Evolutionary conservation across 1,140 invertebrate species (phyloP).

Genomic region (Mercenaria mercenaria): DNA sequence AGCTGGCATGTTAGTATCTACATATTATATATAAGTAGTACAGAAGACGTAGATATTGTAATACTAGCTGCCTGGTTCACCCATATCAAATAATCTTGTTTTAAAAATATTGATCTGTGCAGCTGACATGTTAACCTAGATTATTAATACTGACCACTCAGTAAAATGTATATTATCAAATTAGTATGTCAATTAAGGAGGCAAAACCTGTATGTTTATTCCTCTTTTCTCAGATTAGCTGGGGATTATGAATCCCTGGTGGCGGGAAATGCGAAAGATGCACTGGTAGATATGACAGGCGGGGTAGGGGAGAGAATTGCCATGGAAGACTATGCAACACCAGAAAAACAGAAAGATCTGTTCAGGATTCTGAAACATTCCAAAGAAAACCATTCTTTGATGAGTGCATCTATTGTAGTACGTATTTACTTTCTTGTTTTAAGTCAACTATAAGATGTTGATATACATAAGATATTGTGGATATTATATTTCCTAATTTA

Average conservation of each 20-base stretch:
- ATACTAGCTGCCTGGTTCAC: too few species aligned
- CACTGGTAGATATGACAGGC: constrained; percentile 83
- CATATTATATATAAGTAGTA: too few species aligned
- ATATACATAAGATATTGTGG: not conserved
- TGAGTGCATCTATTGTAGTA: constrained; percentile 87
- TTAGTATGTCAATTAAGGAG: too few species aligned
- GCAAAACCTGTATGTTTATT: too few species aligned
- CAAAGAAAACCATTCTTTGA: constrained; percentile 85
- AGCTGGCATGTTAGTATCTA: too few species aligned
- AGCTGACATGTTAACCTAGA: too few species aligned
- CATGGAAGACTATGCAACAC: constrained; percentile 74
- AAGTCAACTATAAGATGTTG: too few species aligned
- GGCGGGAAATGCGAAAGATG: constrained; percentile 81
- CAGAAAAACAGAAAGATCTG: constrained; percentile 80
- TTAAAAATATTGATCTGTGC: too few species aligned
- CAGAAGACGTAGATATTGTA: too few species aligned
- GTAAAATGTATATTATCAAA: too few species aligned
- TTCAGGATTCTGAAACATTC: constrained; percentile 85
- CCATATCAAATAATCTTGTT: too few species aligned
- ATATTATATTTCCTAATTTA: not conserved
- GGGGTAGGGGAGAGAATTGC: constrained; percentile 79
- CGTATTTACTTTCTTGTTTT: not conserved
- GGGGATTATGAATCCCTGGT: constrained; percentile 83
- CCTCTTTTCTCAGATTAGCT: constrained; percentile 77
- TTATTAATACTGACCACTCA: too few species aligned